These are phyloP conservation scores for Ips typographus DNA, from an alignment of 1,140 invertebrate genomes.

Conservation along the genomic window DNA sequence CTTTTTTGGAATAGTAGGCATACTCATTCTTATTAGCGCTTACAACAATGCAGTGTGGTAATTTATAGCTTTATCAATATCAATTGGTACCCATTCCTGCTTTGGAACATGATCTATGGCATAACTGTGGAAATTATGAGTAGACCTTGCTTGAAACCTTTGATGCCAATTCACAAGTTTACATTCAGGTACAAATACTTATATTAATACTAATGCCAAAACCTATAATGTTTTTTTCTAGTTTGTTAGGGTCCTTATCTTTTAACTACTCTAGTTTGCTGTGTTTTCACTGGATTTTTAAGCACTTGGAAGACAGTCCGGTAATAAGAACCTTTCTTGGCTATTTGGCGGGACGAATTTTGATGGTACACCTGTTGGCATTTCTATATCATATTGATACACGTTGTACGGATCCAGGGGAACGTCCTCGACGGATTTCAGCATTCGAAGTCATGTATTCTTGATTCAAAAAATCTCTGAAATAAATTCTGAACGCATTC, in stretches of 20 bases:
- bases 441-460: constrained; percentile 41
- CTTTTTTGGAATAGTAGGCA: constrained; percentile 39
- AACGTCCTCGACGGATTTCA: constrained; percentile 23
- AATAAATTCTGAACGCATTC: too few relatives aligned
- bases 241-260: constrained; percentile 45
- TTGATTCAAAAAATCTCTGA: not conserved
- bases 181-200: constrained; percentile 41
- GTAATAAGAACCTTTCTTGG: constrained; percentile 39
- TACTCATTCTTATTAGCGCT: not conserved
- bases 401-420: constrained; percentile 23
- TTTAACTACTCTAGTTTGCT: constrained; percentile 45
- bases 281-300: constrained; percentile 40
- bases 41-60: not conserved
- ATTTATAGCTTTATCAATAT: constrained; percentile 33
- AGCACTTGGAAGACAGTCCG: constrained; percentile 32
- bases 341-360: constrained; percentile 44
- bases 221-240: constrained; percentile 26
- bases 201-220: not conserved
- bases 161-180: constrained; percentile 39
- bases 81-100: constrained; percentile 37
- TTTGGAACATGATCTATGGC: constrained; percentile 48
- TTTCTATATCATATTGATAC: constrained; percentile 48
- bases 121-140: constrained; percentile 43
- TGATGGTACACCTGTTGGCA: constrained; percentile 46
- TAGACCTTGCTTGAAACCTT: constrained; percentile 41